These are phyloP conservation scores for Rhea americana DNA, from an alignment of 2,113 vertebrate genomes.

Conservation along the genomic window DNA sequence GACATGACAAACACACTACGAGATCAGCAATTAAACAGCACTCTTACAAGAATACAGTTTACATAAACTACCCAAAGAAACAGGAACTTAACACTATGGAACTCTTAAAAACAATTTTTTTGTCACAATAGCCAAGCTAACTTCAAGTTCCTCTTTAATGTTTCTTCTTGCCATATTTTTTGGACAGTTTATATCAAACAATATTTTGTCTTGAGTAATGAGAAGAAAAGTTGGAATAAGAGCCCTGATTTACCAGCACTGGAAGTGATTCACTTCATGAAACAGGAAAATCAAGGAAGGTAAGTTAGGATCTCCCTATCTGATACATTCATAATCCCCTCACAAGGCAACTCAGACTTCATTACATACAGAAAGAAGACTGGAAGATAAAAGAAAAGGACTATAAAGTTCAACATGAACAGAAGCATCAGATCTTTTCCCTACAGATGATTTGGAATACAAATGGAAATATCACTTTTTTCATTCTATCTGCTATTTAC, in stretches of 20 bases:
- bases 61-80: background rate
- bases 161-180: background rate
- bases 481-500: background rate
- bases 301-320: background rate
- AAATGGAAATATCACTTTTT: background rate
- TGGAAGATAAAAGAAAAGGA: background rate
- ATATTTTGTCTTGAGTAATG: background rate
- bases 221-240: background rate
- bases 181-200: background rate
- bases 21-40: background rate
- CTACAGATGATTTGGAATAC: background rate
- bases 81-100: background rate
- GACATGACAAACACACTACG: rapidly evolving
- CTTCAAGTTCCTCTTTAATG: conserved; percentile 31
- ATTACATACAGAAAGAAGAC: rapidly evolving
- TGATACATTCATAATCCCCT: background rate
- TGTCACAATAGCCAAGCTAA: background rate
- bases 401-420: background rate
- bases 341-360: background rate
- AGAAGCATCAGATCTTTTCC: background rate
- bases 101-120: background rate
- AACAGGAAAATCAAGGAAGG: background rate
- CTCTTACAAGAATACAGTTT: background rate
- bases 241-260: background rate
- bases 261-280: background rate